phyloP scores from a whole-genome alignment of 2,888 invertebrate species.

The Caenorhabditis sp. region DNA sequence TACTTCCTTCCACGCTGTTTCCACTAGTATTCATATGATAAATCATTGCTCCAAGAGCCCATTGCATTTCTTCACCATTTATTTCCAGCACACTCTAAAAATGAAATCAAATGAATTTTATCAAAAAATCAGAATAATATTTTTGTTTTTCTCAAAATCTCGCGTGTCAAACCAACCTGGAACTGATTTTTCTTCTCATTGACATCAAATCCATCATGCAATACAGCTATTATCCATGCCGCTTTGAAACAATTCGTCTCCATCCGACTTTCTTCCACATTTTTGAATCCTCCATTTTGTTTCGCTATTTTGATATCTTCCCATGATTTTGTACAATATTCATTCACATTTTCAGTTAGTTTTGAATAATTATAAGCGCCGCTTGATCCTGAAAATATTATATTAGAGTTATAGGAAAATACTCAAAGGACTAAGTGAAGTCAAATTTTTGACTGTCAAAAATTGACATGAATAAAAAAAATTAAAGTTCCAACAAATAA shows the following conservation, averaged over 20 bases:
- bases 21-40: constrained; percentile 59
- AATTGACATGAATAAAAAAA: constrained; percentile 33
- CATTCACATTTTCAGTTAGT: constrained; percentile 51
- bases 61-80: constrained; percentile 72
- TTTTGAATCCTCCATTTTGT: constrained; percentile 25
- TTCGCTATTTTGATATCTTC: constrained; percentile 50
- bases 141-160: background rate
- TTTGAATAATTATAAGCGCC: constrained; percentile 61
- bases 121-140: background rate
- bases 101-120: background rate
- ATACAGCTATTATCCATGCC: constrained; percentile 74
- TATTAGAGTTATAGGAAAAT: no score
- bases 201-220: constrained; percentile 75
- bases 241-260: constrained; percentile 75
- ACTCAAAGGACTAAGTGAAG: no score
- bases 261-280: constrained; percentile 59
- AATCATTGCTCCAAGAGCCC: constrained; percentile 76
- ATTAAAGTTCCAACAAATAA: no score
- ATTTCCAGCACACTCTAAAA: constrained; percentile 62
- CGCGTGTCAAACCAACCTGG: constrained; percentile 17
- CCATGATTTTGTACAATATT: constrained; percentile 63
- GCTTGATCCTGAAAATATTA: constrained; percentile 34
- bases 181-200: constrained; percentile 71
- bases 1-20: background rate
- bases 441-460: background rate